phyloP scores from a whole-genome alignment of 1,140 invertebrate species.

The Hylyphantes graminicola region DNA sequence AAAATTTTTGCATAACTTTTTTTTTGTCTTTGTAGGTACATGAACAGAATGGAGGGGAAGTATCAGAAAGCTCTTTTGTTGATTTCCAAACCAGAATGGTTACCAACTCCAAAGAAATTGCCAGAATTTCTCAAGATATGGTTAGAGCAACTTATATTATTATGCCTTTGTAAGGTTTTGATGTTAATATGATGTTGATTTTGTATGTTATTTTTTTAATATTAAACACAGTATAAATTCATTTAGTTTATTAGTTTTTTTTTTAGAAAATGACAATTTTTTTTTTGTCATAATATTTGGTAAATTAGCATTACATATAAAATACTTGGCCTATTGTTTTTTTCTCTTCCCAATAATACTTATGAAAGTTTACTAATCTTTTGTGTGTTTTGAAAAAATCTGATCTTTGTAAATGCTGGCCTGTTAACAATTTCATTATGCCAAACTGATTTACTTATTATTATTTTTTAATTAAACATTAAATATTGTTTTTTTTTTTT shows the following conservation, averaged over 20 bases:
- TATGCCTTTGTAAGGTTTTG: background rate
- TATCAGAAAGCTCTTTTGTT: constrained; percentile 76
- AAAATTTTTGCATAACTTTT: no score
- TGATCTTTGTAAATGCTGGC: no score
- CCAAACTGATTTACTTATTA: background rate
- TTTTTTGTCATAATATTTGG: background rate
- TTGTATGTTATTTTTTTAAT: background rate
- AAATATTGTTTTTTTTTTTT: constrained; percentile 57
- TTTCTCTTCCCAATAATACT: no score
- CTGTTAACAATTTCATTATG: background rate
- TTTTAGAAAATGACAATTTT: background rate
- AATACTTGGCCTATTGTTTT: no score
- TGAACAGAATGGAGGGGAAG: constrained; percentile 65
- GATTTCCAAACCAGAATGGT: constrained; percentile 99
- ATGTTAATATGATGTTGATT: background rate
- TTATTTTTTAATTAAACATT: constrained; percentile 6
- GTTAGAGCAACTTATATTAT: constrained; percentile 68
- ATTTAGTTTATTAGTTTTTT: background rate
- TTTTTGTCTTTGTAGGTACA: constrained; percentile 65
- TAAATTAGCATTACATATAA: no score
- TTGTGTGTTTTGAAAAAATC: no score
- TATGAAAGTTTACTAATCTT: no score
- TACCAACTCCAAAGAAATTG: constrained; percentile 91
- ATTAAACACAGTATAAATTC: background rate
- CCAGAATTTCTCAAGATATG: constrained; percentile 92